Evolutionary conservation across 1,140 invertebrate species (phyloP).

Genomic region (Leptoteleia sp.): DNA sequence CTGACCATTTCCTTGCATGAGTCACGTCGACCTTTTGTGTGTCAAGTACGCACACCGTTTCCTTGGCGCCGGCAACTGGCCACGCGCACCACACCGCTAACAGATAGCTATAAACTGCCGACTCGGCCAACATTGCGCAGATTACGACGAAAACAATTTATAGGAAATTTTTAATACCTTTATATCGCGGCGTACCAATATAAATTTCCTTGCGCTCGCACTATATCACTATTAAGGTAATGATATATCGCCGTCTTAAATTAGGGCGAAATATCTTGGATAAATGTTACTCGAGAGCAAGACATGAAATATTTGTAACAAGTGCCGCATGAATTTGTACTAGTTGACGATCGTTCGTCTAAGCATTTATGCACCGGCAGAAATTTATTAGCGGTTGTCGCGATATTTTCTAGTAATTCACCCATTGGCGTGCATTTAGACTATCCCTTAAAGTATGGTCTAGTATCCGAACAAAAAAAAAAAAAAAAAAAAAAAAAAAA

Average conservation of each 20-base stretch:
- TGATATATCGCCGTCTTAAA: slow-evolving; percentile 30
- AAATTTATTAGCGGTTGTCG: too few relatives aligned
- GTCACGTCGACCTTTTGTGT: slow-evolving; percentile 43
- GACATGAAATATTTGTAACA: slow-evolving; percentile 12
- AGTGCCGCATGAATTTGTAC: slow-evolving; percentile 3
- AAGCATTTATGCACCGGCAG: too few relatives aligned
- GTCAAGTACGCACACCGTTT: slow-evolving; percentile 53
- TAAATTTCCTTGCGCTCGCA: slow-evolving; percentile 2
- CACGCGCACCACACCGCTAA: background rate
- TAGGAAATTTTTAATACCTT: slow-evolving; percentile 47
- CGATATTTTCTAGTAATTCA: too few relatives aligned
- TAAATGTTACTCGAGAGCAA: slow-evolving; percentile 9
- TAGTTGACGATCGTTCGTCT: background rate
- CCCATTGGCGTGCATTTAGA: too few relatives aligned
- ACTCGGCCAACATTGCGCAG: slow-evolving; percentile 28
- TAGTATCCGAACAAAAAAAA: too few relatives aligned
- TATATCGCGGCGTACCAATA: slow-evolving; percentile 6
- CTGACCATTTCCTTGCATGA: slow-evolving; percentile 13
- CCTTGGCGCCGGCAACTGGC: slow-evolving; percentile 26
- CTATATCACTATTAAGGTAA: slow-evolving; percentile 31
- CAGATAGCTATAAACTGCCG: slow-evolving; percentile 26
- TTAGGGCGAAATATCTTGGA: slow-evolving; percentile 15
- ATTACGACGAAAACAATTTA: slow-evolving; percentile 53
- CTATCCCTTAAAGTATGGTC: too few relatives aligned
- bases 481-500: too few relatives aligned